phyloP scores from a whole-genome alignment of 2,113 vertebrate genomes.

The Mustelus asterias region DNA sequence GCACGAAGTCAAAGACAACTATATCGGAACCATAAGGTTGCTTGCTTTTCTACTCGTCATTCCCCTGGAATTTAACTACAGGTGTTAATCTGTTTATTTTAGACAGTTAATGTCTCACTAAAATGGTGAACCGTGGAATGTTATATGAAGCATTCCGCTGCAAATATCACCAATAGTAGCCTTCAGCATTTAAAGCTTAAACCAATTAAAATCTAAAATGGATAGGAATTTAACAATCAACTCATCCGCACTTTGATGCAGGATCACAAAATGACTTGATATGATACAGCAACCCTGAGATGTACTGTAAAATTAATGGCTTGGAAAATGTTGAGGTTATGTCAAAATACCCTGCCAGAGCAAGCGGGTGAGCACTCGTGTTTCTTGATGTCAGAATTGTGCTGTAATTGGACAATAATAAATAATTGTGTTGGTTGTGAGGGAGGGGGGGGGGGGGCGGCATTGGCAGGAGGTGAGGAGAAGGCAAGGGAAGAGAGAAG shows the following conservation, averaged over 20 bases:
- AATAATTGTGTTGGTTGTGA: neutral
- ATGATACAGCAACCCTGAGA: neutral
- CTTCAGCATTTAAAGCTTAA: neutral
- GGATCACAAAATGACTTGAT: slow-evolving; percentile 3
- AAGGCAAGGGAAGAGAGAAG: neutral
- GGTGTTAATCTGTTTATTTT: neutral
- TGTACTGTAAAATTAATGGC: neutral
- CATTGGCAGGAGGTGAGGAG: no score
- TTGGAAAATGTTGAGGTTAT: neutral
- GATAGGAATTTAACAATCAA: neutral
- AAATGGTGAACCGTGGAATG: no score
- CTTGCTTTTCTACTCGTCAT: neutral
- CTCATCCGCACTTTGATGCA: neutral
- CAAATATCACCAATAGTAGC: neutral
- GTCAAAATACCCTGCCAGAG: neutral
- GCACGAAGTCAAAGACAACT: neutral
- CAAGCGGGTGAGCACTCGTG: neutral
- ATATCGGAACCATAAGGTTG: neutral
- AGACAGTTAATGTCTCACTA: neutral
- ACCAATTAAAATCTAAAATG: neutral
- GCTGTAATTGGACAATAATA: neutral
- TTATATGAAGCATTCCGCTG: neutral
- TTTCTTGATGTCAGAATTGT: neutral
- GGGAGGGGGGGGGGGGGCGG: no score
- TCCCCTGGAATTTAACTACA: neutral